phyloP scores from a whole-genome alignment of 2,113 vertebrate genomes.

The Ctenomys sociabilis region DNA sequence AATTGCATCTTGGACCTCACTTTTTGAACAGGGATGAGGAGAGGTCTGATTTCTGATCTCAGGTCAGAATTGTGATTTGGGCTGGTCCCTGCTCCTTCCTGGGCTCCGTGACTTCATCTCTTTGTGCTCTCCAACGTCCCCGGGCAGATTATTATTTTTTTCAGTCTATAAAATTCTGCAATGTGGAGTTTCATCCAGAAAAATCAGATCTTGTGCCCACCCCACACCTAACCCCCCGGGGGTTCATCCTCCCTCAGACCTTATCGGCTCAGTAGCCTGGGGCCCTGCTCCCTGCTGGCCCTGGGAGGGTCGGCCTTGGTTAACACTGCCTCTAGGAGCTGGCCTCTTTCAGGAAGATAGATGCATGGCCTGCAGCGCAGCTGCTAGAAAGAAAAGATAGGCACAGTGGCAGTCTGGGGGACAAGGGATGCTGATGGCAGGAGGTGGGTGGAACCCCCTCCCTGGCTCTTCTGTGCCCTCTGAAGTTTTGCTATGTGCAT shows the following conservation, averaged over 20 bases:
- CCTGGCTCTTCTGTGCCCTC: background rate
- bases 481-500: background rate
- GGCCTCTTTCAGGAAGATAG: background rate
- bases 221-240: fast-evolving
- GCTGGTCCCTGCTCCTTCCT: background rate
- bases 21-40: background rate
- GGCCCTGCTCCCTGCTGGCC: background rate
- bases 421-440: no score
- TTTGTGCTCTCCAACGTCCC: background rate
- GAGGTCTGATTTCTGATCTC: background rate
- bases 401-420: background rate
- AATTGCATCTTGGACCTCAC: background rate
- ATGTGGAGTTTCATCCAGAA: background rate
- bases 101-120: background rate
- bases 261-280: no score
- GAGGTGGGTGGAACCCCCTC: background rate
- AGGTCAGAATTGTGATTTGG: background rate
- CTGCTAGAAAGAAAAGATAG: background rate
- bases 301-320: fast-evolving
- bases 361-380: background rate
- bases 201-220: background rate
- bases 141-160: background rate
- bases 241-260: background rate
- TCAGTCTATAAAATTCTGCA: background rate
- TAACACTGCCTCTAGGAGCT: background rate